A percentile compares a stretch with the other conserved stretches of the same genome.
Conservation (phyloP, 2,888 invertebrate species). For the Dione juno region DNA sequence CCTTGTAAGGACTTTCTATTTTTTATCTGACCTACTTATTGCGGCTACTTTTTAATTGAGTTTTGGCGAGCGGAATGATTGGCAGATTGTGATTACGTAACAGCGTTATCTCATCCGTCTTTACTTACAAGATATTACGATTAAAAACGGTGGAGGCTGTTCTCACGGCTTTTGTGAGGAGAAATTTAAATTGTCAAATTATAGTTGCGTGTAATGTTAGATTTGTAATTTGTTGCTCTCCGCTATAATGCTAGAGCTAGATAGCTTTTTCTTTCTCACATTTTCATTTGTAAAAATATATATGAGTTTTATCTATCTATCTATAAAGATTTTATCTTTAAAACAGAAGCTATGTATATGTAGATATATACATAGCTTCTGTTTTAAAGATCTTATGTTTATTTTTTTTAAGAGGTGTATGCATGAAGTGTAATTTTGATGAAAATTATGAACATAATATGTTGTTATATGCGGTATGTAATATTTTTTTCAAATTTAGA, state of each 20-base stretch:
- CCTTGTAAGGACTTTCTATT: conserved; percentile 66
- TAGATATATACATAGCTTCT: no score
- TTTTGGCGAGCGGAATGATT: conserved; percentile 58
- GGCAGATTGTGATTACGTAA: conserved; percentile 61
- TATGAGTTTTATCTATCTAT: no score
- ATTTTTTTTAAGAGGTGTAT: no score
- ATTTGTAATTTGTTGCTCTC: conserved; percentile 1
- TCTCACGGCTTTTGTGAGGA: conserved; percentile 15
- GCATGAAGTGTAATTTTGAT: no score
- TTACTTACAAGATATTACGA: conserved; percentile 48
- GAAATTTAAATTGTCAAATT: conserved; percentile 27
- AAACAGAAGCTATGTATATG: no score
- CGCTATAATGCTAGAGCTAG: neutral
- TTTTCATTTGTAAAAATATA: no score
- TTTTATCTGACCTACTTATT: conserved; percentile 51
- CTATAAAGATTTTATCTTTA: no score
- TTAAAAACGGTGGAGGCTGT: conserved; percentile 13
- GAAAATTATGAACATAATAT: no score
- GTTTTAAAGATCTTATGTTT: no score
- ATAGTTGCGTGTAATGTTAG: neutral
- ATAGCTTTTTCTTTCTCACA: neutral
- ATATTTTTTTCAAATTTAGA: no score
- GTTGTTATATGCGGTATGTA: no score
- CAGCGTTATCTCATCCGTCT: conserved; percentile 50
- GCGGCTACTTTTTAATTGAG: conserved; percentile 57